Percentiles rank a stretch among this genome's conserved stretches.
These are phyloP conservation scores for Tortricodes alternella DNA, from an alignment of 2,888 invertebrate genomes.

Conservation along the genomic window DNA sequence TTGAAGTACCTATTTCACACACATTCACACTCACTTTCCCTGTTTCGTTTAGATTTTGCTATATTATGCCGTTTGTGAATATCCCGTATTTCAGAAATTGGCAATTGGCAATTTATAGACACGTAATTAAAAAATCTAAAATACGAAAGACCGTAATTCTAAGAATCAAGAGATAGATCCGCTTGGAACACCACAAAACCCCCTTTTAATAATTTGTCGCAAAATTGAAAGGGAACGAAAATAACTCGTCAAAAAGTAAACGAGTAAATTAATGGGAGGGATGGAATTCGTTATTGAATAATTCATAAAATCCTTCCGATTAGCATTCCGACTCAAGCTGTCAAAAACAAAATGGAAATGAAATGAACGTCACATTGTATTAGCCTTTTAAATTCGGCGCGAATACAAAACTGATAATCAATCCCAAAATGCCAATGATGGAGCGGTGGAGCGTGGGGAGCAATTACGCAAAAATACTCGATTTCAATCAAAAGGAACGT, in stretches of 20 bases:
- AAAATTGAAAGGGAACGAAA: slow-evolving; percentile 1
- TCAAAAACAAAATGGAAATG: slow-evolving; percentile 42
- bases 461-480: background rate
- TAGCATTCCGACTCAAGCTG: slow-evolving; percentile 40
- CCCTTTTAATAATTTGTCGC: background rate
- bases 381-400: slow-evolving; percentile 31
- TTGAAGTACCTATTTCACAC: no score
- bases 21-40: no score
- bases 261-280: slow-evolving; percentile 19
- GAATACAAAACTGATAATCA: slow-evolving; percentile 25
- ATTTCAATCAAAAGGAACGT: no score
- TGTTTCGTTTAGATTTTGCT: no score
- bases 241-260: slow-evolving; percentile 19
- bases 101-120: no score
- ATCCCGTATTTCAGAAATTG: no score
- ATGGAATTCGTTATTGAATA: slow-evolving; percentile 42
- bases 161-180: background rate
- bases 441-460: background rate
- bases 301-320: slow-evolving; percentile 45
- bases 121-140: no score
- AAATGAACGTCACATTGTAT: slow-evolving; percentile 37
- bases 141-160: background rate
- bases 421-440: slow-evolving; percentile 2
- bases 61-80: no score
- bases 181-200: background rate